phyloP scores from a whole-genome alignment of 1,140 invertebrate species.

The Eriocheir sinensis region DNA sequence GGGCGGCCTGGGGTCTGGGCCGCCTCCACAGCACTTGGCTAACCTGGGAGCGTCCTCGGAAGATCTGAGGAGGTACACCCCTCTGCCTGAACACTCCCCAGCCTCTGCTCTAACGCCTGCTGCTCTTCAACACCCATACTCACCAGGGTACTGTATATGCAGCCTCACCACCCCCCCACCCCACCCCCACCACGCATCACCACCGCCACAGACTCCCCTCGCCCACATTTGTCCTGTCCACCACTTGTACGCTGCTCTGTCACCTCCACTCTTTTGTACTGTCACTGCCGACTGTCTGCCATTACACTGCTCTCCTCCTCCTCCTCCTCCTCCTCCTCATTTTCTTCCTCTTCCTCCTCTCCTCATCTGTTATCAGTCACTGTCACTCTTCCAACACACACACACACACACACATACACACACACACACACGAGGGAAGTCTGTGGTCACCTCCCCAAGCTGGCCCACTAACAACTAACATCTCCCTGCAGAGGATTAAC shows the following conservation, averaged over 20 bases:
- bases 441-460: neutral
- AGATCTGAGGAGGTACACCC: slow-evolving; percentile 79
- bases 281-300: too few species aligned
- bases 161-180: slow-evolving; percentile 40
- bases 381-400: too few species aligned
- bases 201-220: neutral
- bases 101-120: slow-evolving; percentile 76
- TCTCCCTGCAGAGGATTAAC: neutral
- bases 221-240: neutral
- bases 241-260: too few species aligned
- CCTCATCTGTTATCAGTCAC: too few species aligned
- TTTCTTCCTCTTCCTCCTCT: too few species aligned
- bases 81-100: slow-evolving; percentile 78
- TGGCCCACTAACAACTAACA: neutral
- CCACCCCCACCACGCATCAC: neutral
- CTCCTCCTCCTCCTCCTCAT: too few species aligned
- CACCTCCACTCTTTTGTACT: too few species aligned
- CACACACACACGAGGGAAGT: neutral
- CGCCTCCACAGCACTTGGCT: slow-evolving; percentile 59
- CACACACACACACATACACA: too few species aligned
- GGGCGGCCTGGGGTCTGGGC: slow-evolving; percentile 36
- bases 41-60: slow-evolving; percentile 76
- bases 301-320: too few species aligned
- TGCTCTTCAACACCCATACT: slow-evolving; percentile 75
- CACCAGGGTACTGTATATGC: slow-evolving; percentile 77